Percentiles rank a stretch among this genome's conserved stretches.
Conservation (phyloP, 2,888 invertebrate genomes). For the Callimorpha dominula region DNA sequence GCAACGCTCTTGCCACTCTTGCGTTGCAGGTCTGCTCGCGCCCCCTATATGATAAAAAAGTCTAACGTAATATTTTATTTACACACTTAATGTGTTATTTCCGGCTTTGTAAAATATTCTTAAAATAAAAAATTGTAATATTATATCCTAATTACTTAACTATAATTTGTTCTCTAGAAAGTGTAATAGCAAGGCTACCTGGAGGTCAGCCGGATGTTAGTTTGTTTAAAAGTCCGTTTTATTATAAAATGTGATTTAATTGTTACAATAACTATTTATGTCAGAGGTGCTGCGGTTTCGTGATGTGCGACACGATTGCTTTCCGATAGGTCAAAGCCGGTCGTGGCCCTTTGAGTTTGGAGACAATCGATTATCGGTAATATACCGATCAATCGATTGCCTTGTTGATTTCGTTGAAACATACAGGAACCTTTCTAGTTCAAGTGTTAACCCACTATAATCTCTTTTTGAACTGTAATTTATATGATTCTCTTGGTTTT, state of each 20-base stretch:
- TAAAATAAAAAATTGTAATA: constrained; percentile 9
- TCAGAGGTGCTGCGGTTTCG: constrained; percentile 15
- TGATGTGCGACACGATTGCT: constrained; percentile 25
- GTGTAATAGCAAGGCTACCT: constrained; percentile 71
- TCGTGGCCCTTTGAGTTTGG: constrained; percentile 9
- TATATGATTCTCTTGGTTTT: no score
- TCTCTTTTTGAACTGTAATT: no score
- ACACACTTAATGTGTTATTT: neutral
- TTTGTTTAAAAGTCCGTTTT: constrained; percentile 39
- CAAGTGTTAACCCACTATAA: no score
- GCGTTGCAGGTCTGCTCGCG: no score
- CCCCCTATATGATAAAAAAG: no score
- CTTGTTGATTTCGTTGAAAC: neutral
- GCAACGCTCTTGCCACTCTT: no score
- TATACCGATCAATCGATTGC: no score
- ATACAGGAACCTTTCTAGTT: no score
- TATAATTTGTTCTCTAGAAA: constrained; percentile 62
- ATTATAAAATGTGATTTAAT: constrained; percentile 47
- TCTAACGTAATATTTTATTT: neutral
- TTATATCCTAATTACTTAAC: constrained; percentile 31
- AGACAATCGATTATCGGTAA: neutral
- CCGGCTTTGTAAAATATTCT: constrained; percentile 1
- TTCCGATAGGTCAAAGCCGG: constrained; percentile 18
- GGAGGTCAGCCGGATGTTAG: constrained; percentile 77
- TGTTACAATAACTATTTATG: constrained; percentile 31